phyloP scores from a whole-genome alignment of 2,797 vertebrate genomes.

The Carduelis carduelis region DNA sequence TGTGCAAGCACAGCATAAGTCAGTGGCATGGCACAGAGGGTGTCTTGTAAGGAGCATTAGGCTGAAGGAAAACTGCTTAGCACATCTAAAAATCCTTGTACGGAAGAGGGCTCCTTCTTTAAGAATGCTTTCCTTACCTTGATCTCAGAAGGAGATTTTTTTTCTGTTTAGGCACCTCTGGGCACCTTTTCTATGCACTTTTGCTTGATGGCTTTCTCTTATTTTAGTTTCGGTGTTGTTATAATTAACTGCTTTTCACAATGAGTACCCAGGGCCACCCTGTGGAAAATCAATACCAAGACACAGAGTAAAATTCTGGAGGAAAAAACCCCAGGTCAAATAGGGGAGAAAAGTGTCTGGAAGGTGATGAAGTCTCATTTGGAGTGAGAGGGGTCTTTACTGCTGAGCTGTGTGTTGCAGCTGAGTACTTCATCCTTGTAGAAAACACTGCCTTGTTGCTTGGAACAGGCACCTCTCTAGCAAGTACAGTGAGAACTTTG shows the following conservation, averaged over 20 bases:
- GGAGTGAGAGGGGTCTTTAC: background rate
- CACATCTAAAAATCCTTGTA: background rate
- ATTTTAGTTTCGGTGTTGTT: background rate
- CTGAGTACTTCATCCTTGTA: background rate
- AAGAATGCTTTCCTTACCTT: background rate
- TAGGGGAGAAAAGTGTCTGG: background rate
- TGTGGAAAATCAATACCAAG: slow-evolving; percentile 4
- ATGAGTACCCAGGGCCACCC: slow-evolving; percentile 45
- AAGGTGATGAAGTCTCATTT: background rate
- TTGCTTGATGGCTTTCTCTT: background rate
- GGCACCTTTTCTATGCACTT: background rate
- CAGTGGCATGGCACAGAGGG: background rate
- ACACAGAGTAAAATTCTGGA: background rate
- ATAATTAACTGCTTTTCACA: slow-evolving; percentile 61
- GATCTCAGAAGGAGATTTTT: background rate
- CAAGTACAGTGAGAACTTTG: background rate
- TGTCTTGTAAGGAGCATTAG: background rate
- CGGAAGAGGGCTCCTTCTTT: background rate
- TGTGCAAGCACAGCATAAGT: background rate
- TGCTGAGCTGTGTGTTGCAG: background rate
- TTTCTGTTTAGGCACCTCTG: background rate
- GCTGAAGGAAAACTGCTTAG: background rate
- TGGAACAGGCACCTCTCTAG: background rate
- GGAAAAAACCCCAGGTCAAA: background rate
- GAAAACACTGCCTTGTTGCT: accelerated